Base-by-base conservation (phyloP, 2,888 invertebrate genomes). In the Drosophila pegasa region DNA sequence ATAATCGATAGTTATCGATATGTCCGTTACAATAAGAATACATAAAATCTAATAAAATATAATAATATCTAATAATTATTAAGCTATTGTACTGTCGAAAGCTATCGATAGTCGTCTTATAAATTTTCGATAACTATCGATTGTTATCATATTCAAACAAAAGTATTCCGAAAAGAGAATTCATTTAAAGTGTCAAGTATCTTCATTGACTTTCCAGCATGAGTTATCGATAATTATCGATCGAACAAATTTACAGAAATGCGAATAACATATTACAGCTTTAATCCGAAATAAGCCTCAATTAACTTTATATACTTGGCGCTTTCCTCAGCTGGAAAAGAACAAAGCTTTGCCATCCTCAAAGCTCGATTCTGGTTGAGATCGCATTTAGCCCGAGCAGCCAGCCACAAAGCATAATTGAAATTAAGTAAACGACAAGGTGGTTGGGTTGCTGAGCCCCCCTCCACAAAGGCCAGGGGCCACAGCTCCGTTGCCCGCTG, bases 341-440 rank as follows among this genome's bases (percentile, higher is more conserved):
- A 27, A 12, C 1, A n/a, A 5, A 29, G 12, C 16, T 31, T 18
- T 18, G 14, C 12, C 38, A 33, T 48, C 10, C n/a, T 20, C n/a
- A 41, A 20, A 18, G 22, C 50, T 7, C 9, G 22, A 18, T 35
- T 18, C 29, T 12, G 35, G 51, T 54, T 58, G 55, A 55, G 59
- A 14, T 65, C 48, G 48, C 52, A 63, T 48, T 56, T 60, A 78
- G 58, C 47, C 47, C 31, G 54, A 57, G 71, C 65, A 56, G 58
- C 60, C 65, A 56, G 58, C 60, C 62, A 61, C 68, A 72, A 71
- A 65, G 67, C 31, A 48, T 82, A 82, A 75, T 71, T 71, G 62
- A 82, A 79, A 65, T 78, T 67, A 67, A 71, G 68, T 71, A 71
- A 82, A 68, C 61, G 64, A 64, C 62, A 58, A 58, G 47, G 51